Percentiles rank a stretch among this genome's conserved stretches.
Evolutionary conservation across 2,113 vertebrate species (phyloP).

Genomic region (Protobothrops flavoviridis): DNA sequence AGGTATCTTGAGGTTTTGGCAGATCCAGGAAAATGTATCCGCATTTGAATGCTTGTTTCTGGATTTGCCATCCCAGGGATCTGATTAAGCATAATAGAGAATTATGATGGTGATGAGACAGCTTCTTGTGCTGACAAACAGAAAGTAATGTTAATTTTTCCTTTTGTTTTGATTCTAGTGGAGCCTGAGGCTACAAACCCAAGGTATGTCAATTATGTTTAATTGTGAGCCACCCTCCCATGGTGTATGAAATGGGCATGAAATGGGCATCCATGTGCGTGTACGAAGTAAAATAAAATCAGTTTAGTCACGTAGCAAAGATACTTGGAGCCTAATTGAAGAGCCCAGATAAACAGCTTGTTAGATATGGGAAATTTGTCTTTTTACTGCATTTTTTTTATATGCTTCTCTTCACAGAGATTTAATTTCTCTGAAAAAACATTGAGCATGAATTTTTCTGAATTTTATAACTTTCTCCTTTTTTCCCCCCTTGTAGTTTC

Average conservation of each 20-base stretch:
- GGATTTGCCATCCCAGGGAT: not conserved
- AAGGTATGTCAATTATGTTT: constrained; percentile 34
- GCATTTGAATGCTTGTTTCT: not conserved
- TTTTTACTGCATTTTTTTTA: not conserved
- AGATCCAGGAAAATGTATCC: not conserved
- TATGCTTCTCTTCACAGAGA: not conserved
- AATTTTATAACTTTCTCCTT: not conserved
- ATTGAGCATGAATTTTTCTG: not conserved
- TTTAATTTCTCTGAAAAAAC: not conserved
- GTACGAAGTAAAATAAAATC: not conserved
- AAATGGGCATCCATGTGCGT: not conserved
- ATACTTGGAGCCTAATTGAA: not conserved
- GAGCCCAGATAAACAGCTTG: not conserved
- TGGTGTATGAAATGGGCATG: not conserved
- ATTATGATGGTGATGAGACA: not conserved
- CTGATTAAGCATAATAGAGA: not conserved
- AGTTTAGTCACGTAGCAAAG: not conserved
- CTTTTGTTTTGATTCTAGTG: constrained; percentile 21
- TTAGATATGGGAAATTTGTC: not conserved
- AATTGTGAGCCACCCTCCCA: not conserved
- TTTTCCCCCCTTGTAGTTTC: constrained; percentile 40
- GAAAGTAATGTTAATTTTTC: not conserved
- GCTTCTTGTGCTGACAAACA: not conserved
- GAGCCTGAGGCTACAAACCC: constrained; percentile 53
- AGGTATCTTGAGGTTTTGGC: not conserved